Percentiles rank a stretch among this genome's conserved stretches.
Evolutionary conservation across 2,888 invertebrate genomes (phyloP).

Genomic region (Acrobasis suavella): DNA sequence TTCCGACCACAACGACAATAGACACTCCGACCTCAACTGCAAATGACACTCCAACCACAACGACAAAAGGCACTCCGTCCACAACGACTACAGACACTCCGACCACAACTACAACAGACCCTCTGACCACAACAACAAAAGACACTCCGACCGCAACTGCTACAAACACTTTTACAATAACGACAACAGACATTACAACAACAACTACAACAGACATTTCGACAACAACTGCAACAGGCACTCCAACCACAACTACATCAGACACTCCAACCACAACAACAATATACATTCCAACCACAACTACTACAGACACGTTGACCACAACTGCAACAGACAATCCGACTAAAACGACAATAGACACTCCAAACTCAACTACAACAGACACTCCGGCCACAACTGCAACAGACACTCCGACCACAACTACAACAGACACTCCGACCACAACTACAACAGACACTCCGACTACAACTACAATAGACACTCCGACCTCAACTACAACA

Average conservation of each 20-base stretch:
- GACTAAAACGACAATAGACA: background rate
- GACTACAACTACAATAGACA: background rate
- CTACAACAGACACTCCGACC: background rate
- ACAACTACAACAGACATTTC: background rate
- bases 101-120: background rate
- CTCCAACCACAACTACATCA: background rate
- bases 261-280: background rate
- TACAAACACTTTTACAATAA: background rate
- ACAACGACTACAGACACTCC: background rate
- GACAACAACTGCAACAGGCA: background rate
- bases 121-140: background rate
- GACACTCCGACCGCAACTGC: background rate
- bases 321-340: background rate
- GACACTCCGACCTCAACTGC: background rate
- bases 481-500: conserved; percentile 1
- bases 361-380: background rate
- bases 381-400: background rate
- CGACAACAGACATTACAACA: background rate
- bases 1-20: background rate
- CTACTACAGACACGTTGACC: background rate
- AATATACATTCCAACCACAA: background rate
- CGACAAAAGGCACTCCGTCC: background rate
- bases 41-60: background rate
- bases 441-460: background rate
- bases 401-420: background rate